These are phyloP conservation scores for Andrena marginata DNA, from an alignment of 2,888 invertebrate species.

Conservation along the genomic window DNA sequence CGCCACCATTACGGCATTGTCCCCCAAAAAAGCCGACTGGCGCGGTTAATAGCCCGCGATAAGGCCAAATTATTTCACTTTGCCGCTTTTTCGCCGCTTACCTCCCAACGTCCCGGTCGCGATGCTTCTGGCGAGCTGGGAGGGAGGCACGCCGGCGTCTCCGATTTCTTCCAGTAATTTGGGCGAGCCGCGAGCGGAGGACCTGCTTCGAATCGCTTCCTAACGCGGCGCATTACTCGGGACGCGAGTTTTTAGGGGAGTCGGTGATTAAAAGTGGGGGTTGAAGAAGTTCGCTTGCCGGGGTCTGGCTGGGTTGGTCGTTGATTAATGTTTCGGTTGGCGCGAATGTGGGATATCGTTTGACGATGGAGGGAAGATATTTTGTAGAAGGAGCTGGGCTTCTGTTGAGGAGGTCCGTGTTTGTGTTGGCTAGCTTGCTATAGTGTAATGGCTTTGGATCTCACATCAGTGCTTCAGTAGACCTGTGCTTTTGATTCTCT, in stretches of 20 bases:
- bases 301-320: no score
- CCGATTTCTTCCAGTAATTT: no score
- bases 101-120: neutral
- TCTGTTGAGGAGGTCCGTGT: neutral
- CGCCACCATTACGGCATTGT: slow-evolving; percentile 47
- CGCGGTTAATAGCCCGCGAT: slow-evolving; percentile 53
- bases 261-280: no score
- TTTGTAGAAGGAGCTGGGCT: neutral
- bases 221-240: no score
- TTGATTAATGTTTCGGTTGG: no score
- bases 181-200: no score
- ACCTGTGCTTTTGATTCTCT: slow-evolving; percentile 10
- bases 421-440: neutral
- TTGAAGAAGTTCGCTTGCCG: no score
- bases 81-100: slow-evolving; percentile 23
- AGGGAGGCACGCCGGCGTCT: neutral
- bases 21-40: slow-evolving; percentile 45
- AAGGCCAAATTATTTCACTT: slow-evolving; percentile 56
- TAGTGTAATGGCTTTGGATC: slow-evolving; percentile 12
- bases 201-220: no score
- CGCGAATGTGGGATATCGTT: no score
- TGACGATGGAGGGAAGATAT: no score
- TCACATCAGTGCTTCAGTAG: neutral
- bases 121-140: neutral
- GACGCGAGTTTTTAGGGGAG: no score